Base-by-base conservation (phyloP, 2,888 invertebrate genomes). In the Cotesia congregata region DNA sequence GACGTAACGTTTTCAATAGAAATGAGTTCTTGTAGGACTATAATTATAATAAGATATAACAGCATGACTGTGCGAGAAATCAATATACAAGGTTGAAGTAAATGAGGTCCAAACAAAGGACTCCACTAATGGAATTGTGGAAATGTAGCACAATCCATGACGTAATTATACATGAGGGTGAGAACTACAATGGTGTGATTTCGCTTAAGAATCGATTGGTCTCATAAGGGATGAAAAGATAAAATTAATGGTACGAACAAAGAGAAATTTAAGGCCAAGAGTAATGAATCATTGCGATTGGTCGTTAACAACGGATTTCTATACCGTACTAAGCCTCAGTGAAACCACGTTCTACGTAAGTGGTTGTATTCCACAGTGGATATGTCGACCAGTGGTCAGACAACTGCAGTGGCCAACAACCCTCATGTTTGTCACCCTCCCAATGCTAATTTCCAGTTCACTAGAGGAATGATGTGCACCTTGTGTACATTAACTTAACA, bases 281-380 rank as follows among this genome's bases (percentile, higher is more conserved):
- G 39, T 39, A 71, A 71, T 71, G 71, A 71, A 71, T 71, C 71
- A 71, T 61, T 71, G 38, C 30, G 39, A 71, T 62, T 71, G 71
- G 71, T 61, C 61, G 71, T 39, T 61, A 71, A 71, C 71, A 71
- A 71, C 71, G 61, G 71, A 61, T 71, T 39, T 61, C 59, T 41
- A 15, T 68, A 30, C 30, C 30, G 30, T 30, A 68, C 50, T 65
- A 71, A 71, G 71, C 71, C 41, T 71, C 71, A 38, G 61, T 61
- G 38, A 61, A 61, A 71, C 61, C 71, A 61, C 71, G 71, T 71
- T 59, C 72, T 78, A 79, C 77, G 78, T 79, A 79, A 80, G 80
- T 79, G 80, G 79, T 80, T 77, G 78, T 77, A 78, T 79, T 78
- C 78, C 79, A 76, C 79, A 79, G 79, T 78, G 76, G 80, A 79